A percentile compares a stretch with the other conserved stretches of the same genome.
These are phyloP conservation scores for Cyrtorhinus lividipennis DNA, from an alignment of 1,140 invertebrate species.

Conservation along the genomic window DNA sequence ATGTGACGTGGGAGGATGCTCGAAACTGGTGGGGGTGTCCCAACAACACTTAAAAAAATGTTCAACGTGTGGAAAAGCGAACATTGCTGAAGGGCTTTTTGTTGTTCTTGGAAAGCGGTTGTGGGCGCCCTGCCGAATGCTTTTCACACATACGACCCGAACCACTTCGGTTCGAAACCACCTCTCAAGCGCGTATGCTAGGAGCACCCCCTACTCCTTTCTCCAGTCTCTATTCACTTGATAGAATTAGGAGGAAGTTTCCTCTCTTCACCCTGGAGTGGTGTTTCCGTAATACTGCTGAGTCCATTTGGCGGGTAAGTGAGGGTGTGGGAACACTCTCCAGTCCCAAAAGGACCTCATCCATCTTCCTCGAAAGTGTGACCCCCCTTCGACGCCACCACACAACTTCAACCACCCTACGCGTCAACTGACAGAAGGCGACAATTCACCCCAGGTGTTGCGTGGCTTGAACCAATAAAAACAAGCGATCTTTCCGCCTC, in stretches of 20 bases:
- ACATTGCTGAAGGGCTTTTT: neutral
- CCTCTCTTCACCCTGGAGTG: neutral
- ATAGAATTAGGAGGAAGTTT: neutral
- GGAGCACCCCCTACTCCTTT: neutral
- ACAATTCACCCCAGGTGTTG: too few relatives aligned
- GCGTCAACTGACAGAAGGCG: too few relatives aligned
- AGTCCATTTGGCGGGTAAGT: neutral
- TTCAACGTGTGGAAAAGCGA: too few relatives aligned
- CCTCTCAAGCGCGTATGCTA: neutral
- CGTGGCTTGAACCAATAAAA: too few relatives aligned
- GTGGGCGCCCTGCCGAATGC: neutral
- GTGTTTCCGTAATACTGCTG: neutral
- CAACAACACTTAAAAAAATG: too few relatives aligned
- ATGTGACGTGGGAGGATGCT: too few relatives aligned
- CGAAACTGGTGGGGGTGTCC: too few relatives aligned
- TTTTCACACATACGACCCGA: neutral
- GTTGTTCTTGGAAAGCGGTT: neutral
- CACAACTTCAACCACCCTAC: too few relatives aligned
- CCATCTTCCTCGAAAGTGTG: neutral
- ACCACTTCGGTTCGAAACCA: neutral
- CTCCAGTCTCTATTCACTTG: neutral
- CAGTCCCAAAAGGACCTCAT: neutral
- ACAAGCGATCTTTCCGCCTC: too few relatives aligned
- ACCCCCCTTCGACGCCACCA: too few relatives aligned
- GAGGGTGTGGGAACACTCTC: neutral